Conservation (phyloP, 2,113 vertebrate genomes). For the Pseudopipra pipra region DNA sequence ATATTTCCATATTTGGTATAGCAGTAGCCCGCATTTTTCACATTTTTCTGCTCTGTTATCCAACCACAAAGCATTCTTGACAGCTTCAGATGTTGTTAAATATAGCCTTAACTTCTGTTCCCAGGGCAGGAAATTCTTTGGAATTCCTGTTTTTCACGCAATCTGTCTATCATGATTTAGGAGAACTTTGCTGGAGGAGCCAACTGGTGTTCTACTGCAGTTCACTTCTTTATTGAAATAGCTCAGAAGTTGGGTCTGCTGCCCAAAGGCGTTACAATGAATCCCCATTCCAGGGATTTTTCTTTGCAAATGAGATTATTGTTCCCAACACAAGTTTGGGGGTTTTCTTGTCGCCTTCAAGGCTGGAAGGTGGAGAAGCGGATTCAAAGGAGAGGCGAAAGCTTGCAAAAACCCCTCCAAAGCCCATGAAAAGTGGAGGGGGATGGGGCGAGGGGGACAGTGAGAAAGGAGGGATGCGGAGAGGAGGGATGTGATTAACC, state of each 20-base stretch:
- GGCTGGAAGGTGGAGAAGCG: conserved; percentile 27
- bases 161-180: conserved; percentile 85
- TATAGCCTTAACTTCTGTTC: conserved; percentile 87
- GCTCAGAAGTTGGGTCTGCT: conserved; percentile 50
- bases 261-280: conserved; percentile 71
- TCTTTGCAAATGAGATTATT: conserved; percentile 68
- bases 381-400: not conserved
- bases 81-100: conserved; percentile 96
- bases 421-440: not conserved
- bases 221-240: conserved; percentile 66
- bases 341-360: conserved; percentile 17
- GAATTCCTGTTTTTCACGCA: conserved; percentile 92
- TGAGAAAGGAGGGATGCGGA: not conserved
- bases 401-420: not conserved
- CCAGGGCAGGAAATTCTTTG: conserved; percentile 91
- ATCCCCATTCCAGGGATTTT: conserved; percentile 73
- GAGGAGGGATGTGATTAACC: not conserved
- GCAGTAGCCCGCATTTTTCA: conserved; percentile 97
- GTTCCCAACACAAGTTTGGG: conserved; percentile 36
- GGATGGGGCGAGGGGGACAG: not conserved
- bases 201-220: conserved; percentile 74
- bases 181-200: conserved; percentile 73
- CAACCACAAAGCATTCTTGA: conserved; percentile 98
- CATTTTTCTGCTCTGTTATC: conserved; percentile 95
- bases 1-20: conserved; percentile 99